Conservation (phyloP, 2,797 vertebrate species). For the Kryptopterus vitreolus region DNA sequence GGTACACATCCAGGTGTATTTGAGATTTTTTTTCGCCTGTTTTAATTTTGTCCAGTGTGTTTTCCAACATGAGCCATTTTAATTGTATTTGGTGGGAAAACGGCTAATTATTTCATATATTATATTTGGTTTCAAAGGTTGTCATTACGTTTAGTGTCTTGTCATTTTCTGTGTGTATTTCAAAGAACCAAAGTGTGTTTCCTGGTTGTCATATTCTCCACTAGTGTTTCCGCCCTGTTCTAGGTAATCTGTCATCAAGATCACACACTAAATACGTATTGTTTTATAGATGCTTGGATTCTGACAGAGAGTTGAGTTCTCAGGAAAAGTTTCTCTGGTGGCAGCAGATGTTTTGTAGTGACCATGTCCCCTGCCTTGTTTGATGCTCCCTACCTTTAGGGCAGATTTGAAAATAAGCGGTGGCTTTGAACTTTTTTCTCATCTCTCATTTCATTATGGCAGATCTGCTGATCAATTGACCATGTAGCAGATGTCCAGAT, state of each 20-base stretch:
- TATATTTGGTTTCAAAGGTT: neutral
- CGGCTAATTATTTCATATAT: neutral
- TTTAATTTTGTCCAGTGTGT: neutral
- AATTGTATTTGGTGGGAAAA: neutral
- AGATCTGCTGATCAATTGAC: conserved; percentile 43
- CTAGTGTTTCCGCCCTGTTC: conserved; percentile 13
- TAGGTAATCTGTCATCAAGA: conserved; percentile 12
- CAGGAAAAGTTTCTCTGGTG: conserved; percentile 47
- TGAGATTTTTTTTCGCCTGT: neutral
- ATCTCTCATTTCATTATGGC: conserved; percentile 56
- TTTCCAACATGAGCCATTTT: neutral
- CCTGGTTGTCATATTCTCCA: conserved; percentile 16
- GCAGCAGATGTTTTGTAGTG: conserved; percentile 65
- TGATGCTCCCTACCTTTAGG: conserved; percentile 49
- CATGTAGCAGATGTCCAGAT: conserved; percentile 52
- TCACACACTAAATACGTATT: conserved; percentile 26
- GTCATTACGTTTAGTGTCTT: neutral
- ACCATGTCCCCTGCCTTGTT: conserved; percentile 47
- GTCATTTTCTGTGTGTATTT: neutral
- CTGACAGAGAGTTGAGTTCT: conserved; percentile 23
- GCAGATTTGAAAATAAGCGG: conserved; percentile 50
- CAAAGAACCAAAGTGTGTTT: conserved; percentile 2
- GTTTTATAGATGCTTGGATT: conserved; percentile 39
- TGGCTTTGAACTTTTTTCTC: conserved; percentile 30
- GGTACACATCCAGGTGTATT: neutral